Percentiles rank a stretch among this genome's conserved stretches.
phyloP scores from a whole-genome alignment of 2,113 vertebrate genomes.

The Gallinago paraguaiae region DNA sequence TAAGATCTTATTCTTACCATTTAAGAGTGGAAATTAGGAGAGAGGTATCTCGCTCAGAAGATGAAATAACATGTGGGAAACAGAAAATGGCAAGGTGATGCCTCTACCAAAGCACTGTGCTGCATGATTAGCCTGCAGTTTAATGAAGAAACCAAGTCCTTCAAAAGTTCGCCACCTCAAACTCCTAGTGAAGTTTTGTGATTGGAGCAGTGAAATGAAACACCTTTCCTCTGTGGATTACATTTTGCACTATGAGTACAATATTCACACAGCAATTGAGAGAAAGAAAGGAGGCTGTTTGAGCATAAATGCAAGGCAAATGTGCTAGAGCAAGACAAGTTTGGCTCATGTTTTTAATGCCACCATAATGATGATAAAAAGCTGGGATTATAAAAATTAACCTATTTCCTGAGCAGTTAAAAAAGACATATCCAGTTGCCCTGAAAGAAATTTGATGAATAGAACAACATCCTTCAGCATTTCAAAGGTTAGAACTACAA shows the following conservation, averaged over 20 bases:
- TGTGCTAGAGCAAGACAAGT: neutral
- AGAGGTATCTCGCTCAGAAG: neutral
- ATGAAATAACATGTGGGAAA: neutral
- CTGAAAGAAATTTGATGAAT: neutral
- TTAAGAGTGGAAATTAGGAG: neutral
- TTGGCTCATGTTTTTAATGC: neutral
- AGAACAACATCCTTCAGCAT: neutral
- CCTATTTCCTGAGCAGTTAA: neutral
- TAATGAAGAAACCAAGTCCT: neutral
- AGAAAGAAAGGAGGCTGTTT: neutral
- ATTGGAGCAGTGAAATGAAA: neutral
- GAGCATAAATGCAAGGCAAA: neutral
- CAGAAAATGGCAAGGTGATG: neutral
- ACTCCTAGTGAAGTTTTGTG: neutral
- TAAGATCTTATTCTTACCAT: neutral
- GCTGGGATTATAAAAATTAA: neutral
- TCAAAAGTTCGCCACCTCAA: neutral
- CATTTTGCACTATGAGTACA: accelerated
- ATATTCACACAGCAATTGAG: neutral
- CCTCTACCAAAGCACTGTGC: neutral
- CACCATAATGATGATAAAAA: neutral
- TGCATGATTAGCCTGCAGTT: neutral
- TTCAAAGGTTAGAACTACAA: neutral
- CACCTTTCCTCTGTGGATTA: neutral
- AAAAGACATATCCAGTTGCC: neutral